These are phyloP conservation scores for Muntiacus reevesi DNA, from an alignment of 2,113 vertebrate species.

Conservation along the genomic window DNA sequence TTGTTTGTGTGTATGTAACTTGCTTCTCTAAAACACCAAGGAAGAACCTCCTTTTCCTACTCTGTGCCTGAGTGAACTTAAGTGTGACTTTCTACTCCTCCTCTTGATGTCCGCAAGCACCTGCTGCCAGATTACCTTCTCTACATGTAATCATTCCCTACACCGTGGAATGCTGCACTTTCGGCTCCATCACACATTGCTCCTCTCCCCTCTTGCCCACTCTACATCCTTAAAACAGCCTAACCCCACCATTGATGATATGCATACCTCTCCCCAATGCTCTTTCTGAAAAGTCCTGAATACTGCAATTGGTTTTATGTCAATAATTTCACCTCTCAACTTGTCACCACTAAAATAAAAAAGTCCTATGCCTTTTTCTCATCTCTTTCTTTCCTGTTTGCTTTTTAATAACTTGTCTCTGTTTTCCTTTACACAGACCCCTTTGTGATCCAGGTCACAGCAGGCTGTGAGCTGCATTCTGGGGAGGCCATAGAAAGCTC, in stretches of 20 bases:
- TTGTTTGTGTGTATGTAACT: neutral
- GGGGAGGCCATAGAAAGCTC: neutral
- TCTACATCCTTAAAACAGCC: rapidly evolving
- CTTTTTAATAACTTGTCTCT: neutral
- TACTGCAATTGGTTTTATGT: neutral
- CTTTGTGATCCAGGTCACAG: neutral
- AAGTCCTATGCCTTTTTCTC: rapidly evolving
- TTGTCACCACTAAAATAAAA: neutral
- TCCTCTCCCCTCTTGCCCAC: neutral
- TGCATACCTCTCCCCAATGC: rapidly evolving
- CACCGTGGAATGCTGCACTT: no score
- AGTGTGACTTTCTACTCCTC: neutral
- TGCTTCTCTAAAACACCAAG: neutral
- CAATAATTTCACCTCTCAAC: neutral
- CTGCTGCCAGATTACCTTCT: neutral
- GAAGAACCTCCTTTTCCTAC: neutral
- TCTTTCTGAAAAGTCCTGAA: neutral
- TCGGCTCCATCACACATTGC: rapidly evolving
- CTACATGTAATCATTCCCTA: rapidly evolving
- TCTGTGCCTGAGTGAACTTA: neutral
- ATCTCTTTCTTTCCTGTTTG: neutral
- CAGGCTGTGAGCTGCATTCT: neutral
- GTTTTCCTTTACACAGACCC: neutral
- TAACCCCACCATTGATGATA: rapidly evolving
- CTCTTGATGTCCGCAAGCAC: neutral